Conservation (phyloP, 2,797 vertebrate genomes). For the Cuniculus paca region DNA sequence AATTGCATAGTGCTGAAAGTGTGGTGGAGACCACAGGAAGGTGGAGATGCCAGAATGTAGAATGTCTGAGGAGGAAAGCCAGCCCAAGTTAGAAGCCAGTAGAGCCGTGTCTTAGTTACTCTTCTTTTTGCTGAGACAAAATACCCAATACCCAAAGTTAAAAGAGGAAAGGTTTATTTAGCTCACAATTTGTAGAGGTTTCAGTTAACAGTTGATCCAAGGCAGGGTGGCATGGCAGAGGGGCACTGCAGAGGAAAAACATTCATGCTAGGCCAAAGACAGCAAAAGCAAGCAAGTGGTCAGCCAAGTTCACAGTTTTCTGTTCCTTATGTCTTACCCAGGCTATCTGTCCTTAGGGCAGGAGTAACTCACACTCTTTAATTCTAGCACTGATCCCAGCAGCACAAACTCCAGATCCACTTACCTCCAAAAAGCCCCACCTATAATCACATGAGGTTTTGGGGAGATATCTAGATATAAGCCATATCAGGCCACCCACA, state of each 20-base stretch:
- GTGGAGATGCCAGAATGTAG: background rate
- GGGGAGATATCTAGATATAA: background rate
- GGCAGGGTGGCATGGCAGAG: background rate
- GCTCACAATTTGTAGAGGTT: background rate
- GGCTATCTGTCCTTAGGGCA: background rate
- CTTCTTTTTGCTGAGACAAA: background rate
- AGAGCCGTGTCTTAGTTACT: background rate
- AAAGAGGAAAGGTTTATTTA: background rate
- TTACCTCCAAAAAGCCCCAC: background rate
- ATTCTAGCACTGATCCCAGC: background rate
- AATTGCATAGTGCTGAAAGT: background rate
- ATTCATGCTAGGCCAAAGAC: background rate
- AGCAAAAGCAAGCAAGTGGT: background rate
- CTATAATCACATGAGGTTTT: background rate
- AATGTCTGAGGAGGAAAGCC: background rate
- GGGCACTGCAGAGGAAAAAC: background rate
- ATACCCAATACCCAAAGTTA: background rate
- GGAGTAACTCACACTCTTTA: background rate
- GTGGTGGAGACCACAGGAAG: background rate
- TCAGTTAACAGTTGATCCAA: background rate
- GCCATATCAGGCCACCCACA: background rate
- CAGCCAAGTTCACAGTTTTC: background rate
- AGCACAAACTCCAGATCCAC: background rate
- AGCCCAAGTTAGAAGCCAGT: background rate
- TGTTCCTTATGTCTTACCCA: background rate